These are phyloP conservation scores for Myiopsitta monachus DNA, from an alignment of 2,113 vertebrate genomes.

Conservation along the genomic window DNA sequence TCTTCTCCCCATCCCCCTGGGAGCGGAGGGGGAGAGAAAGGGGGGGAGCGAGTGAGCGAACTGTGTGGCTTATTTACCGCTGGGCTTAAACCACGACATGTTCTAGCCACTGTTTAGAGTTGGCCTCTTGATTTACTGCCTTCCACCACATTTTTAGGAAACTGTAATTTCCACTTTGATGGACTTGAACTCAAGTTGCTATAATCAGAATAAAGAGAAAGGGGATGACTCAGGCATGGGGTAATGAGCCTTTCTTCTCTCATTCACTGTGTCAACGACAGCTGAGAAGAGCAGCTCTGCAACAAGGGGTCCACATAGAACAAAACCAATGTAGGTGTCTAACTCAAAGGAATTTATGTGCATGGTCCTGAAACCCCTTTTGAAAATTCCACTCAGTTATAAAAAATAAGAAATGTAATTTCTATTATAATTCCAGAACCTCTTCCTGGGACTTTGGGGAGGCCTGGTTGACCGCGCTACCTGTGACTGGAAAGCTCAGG, in stretches of 20 bases:
- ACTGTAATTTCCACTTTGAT: neutral
- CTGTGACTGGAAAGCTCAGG: neutral
- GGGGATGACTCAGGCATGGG: neutral
- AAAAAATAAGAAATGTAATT: neutral
- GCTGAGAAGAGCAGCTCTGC: neutral
- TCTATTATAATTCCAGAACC: neutral
- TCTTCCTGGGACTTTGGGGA: neutral
- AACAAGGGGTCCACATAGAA: neutral
- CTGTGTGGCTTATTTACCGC: too few species aligned
- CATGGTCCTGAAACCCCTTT: neutral
- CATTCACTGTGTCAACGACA: neutral
- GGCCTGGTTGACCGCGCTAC: neutral
- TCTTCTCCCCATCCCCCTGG: too few species aligned
- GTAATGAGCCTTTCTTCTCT: neutral
- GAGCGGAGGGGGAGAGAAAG: too few species aligned
- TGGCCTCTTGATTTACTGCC: constrained; percentile 2
- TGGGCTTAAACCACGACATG: too few species aligned
- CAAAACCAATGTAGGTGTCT: neutral
- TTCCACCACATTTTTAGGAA: constrained; percentile 20
- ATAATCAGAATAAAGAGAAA: neutral
- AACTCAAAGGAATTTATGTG: neutral
- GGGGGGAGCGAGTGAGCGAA: too few species aligned
- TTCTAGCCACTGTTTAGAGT: neutral
- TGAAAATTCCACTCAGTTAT: neutral
- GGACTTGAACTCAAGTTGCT: neutral